Conservation (phyloP, 1,140 invertebrate genomes). For the Mesaphorura yosii region DNA sequence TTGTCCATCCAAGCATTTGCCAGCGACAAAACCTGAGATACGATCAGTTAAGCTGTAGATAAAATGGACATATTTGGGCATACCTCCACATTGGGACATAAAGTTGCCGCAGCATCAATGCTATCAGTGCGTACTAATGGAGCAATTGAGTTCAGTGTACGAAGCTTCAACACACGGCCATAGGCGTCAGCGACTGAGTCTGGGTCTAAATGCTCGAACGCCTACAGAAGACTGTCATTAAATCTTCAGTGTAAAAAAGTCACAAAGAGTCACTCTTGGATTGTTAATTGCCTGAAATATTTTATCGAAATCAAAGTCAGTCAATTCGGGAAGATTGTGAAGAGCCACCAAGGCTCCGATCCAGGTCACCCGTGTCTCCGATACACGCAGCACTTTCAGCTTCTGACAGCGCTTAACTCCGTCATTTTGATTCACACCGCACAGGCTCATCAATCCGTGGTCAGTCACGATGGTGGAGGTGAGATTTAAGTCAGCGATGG, state of each 20-base stretch:
- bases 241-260: background rate
- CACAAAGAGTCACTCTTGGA: no score
- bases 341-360: constrained; percentile 32
- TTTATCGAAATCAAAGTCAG: constrained; percentile 35
- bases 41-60: background rate
- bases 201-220: constrained; percentile 28
- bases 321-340: constrained; percentile 31
- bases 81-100: constrained; percentile 32
- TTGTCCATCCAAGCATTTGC: constrained; percentile 33
- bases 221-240: constrained; percentile 15
- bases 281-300: constrained; percentile 35
- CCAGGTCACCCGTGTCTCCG: constrained; percentile 32
- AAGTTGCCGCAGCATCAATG: constrained; percentile 30
- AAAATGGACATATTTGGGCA: background rate
- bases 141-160: constrained; percentile 24
- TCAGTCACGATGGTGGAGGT: constrained; percentile 34
- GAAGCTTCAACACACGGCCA: constrained; percentile 6
- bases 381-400: constrained; percentile 31
- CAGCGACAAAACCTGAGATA: constrained; percentile 27
- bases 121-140: constrained; percentile 28
- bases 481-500: constrained; percentile 33
- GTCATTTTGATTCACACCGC: constrained; percentile 20
- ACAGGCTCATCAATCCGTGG: constrained; percentile 32
- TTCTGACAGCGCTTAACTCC: constrained; percentile 30
- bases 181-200: constrained; percentile 1